phyloP scores from a whole-genome alignment of 2,113 vertebrate species.

The Calyptomena viridis region DNA sequence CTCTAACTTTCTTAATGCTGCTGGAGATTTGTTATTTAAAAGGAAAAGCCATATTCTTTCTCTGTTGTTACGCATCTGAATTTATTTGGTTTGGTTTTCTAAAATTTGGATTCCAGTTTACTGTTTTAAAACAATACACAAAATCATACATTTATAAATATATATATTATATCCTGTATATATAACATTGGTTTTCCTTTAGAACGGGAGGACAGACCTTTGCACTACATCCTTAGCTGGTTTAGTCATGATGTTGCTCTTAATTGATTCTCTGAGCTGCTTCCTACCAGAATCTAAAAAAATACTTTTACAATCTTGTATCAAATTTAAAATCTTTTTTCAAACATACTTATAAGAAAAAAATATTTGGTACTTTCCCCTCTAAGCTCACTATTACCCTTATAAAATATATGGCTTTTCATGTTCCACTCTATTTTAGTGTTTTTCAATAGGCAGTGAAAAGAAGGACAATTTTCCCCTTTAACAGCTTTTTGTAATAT shows the following conservation, averaged over 20 bases:
- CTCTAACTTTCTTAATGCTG: not conserved
- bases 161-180: slow-evolving; percentile 72
- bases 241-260: slow-evolving; percentile 50
- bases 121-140: slow-evolving; percentile 67
- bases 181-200: slow-evolving; percentile 61
- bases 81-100: slow-evolving; percentile 27
- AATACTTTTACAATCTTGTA: slow-evolving; percentile 59
- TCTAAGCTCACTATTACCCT: slow-evolving; percentile 48
- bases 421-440: slow-evolving; percentile 59
- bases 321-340: slow-evolving; percentile 61
- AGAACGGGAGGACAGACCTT: slow-evolving; percentile 53
- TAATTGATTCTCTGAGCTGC: slow-evolving; percentile 33
- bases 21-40: slow-evolving; percentile 21
- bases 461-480: slow-evolving; percentile 46
- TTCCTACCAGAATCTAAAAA: slow-evolving; percentile 68
- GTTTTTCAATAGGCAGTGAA: slow-evolving; percentile 71
- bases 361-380: slow-evolving; percentile 32
- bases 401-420: slow-evolving; percentile 81
- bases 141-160: slow-evolving; percentile 74
- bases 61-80: not conserved
- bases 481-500: not conserved
- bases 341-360: slow-evolving; percentile 63
- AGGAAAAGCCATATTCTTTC: slow-evolving; percentile 51
- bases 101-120: slow-evolving; percentile 74
- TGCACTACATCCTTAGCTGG: not conserved